Evolutionary conservation across 1,140 invertebrate genomes (phyloP).

Genomic region (Hyposmocoma kahamanoa): DNA sequence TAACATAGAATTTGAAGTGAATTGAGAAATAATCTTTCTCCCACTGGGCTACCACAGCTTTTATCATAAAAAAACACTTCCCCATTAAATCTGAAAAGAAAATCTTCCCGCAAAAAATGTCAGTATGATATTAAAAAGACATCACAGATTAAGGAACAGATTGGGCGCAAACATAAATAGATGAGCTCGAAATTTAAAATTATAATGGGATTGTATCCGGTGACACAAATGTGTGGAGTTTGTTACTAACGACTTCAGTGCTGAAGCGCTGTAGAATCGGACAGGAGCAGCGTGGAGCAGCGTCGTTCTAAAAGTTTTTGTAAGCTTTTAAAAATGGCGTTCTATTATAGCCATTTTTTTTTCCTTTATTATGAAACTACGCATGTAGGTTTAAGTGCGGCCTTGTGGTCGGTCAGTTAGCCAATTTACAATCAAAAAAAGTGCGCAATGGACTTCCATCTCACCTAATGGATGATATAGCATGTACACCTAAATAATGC

Average conservation of each 20-base stretch:
- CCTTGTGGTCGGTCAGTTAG: too few species aligned
- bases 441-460: too few species aligned
- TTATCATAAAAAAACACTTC: background rate
- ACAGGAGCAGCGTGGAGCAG: conserved; percentile 33
- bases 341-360: too few species aligned
- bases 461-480: too few species aligned
- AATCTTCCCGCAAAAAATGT: conserved; percentile 5
- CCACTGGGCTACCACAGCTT: too few species aligned
- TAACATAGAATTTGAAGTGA: background rate
- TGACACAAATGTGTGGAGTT: conserved; percentile 73
- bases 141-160: conserved; percentile 62
- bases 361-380: too few species aligned
- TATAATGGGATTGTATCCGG: conserved; percentile 72
- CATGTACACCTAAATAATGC: too few species aligned
- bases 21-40: background rate
- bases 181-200: conserved; percentile 72
- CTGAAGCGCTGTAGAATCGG: conserved; percentile 42
- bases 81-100: conserved; percentile 1
- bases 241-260: conserved; percentile 71
- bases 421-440: too few species aligned
- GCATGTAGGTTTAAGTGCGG: too few species aligned
- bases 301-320: background rate
- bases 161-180: conserved; percentile 61
- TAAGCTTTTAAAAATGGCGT: too few species aligned
- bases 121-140: conserved; percentile 46